A percentile compares a stretch with the other conserved stretches of the same genome.
These are phyloP conservation scores for Melipona bicolor DNA, from an alignment of 2,888 invertebrate genomes.

Conservation along the genomic window DNA sequence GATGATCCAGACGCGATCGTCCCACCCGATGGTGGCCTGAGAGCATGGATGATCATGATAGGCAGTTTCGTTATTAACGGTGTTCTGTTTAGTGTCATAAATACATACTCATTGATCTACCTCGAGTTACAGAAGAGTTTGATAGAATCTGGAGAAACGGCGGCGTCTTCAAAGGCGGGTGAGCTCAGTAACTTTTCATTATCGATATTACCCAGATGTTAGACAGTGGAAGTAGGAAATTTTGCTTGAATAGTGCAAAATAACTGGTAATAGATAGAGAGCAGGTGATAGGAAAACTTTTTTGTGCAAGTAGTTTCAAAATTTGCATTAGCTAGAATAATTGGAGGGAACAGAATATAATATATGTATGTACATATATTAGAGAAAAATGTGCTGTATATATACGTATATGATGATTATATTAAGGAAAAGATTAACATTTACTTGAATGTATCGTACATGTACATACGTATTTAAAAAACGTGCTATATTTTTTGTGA, in stretches of 20 bases:
- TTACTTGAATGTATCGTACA: too few species aligned
- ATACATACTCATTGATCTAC: conserved; percentile 94
- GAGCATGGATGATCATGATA: conserved; percentile 93
- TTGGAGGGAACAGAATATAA: not conserved
- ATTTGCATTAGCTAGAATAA: not conserved
- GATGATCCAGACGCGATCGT: conserved; percentile 21
- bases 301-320: not conserved
- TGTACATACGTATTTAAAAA: too few species aligned
- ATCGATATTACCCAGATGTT: not conserved
- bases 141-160: conserved; percentile 87
- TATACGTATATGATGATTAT: not conserved
- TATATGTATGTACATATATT: not conserved
- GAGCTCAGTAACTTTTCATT: conserved; percentile 79
- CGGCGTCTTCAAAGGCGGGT: conserved; percentile 94
- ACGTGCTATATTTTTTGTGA: not conserved
- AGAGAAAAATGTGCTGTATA: not conserved
- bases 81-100: conserved; percentile 95
- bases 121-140: conserved; percentile 88
- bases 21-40: conserved; percentile 90
- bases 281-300: too few species aligned
- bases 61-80: conserved; percentile 96
- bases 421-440: too few species aligned
- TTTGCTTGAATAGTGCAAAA: not conserved
- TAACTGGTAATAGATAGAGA: too few species aligned
- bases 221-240: not conserved